These are phyloP conservation scores for Stictonetta naevosa DNA, from an alignment of 2,113 vertebrate species.

Conservation along the genomic window DNA sequence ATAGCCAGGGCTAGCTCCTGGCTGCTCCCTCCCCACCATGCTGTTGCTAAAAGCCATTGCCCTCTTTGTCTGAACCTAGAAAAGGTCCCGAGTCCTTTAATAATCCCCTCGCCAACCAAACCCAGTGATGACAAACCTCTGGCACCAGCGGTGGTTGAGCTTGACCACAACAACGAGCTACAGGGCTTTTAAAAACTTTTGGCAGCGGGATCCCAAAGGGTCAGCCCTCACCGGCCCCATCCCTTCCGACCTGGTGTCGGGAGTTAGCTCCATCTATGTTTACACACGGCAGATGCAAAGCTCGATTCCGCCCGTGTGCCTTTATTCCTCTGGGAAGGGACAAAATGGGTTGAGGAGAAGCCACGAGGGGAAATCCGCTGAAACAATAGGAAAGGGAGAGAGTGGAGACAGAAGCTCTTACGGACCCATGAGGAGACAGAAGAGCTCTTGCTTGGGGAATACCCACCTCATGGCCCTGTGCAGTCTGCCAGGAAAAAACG, in stretches of 20 bases:
- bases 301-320: not conserved
- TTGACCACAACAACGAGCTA: not conserved
- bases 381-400: slow-evolving; percentile 16
- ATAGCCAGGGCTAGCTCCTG: not conserved
- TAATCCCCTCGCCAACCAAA: not conserved
- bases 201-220: not conserved
- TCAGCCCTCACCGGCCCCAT: not conserved
- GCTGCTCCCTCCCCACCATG: not conserved
- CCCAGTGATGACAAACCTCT: not conserved
- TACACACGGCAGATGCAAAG: not conserved
- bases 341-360: not conserved
- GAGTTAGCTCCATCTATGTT: not conserved
- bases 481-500: slow-evolving; percentile 5
- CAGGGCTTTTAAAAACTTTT: not conserved
- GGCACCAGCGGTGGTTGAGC: not conserved
- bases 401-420: not conserved
- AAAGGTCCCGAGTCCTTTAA: not conserved
- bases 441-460: not conserved
- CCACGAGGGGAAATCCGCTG: not conserved
- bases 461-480: not conserved
- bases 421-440: not conserved
- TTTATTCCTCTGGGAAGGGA: not conserved
- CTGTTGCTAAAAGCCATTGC: not conserved
- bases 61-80: not conserved
- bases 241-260: slow-evolving; percentile 2